Conservation (phyloP, 2,888 invertebrate genomes). For the Apamea sordens region DNA sequence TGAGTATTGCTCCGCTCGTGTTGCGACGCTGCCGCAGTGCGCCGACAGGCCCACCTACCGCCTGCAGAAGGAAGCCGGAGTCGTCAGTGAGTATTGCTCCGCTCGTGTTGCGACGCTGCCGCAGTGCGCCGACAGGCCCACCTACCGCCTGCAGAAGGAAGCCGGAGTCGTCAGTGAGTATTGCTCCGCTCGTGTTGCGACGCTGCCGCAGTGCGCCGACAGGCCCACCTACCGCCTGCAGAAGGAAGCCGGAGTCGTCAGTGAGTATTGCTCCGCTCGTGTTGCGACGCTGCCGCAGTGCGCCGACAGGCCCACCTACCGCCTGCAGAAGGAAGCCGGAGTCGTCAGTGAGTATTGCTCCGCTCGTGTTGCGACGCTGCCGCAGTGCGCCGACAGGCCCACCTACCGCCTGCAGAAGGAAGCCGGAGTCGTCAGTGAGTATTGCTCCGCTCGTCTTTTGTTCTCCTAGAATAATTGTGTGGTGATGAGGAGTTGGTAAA, state of each 20-base stretch:
- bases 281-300: conserved; percentile 85
- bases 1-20: no score
- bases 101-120: background rate
- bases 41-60: conserved; percentile 92
- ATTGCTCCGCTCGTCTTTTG: no score
- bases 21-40: conserved; percentile 85
- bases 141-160: conserved; percentile 93
- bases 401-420: conserved; percentile 94
- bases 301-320: conserved; percentile 92
- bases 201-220: conserved; percentile 88
- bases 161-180: conserved; percentile 90
- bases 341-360: conserved; percentile 90
- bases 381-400: conserved; percentile 91
- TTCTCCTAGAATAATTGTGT: no score
- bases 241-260: conserved; percentile 90
- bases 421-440: conserved; percentile 90
- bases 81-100: conserved; percentile 90
- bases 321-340: conserved; percentile 91
- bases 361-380: background rate
- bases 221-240: conserved; percentile 94
- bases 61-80: conserved; percentile 91
- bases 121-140: conserved; percentile 92
- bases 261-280: conserved; percentile 90
- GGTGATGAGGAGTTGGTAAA: no score
- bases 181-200: no score